These are phyloP conservation scores for Monopterus albus DNA, from an alignment of 2,113 vertebrate genomes.

Conservation along the genomic window DNA sequence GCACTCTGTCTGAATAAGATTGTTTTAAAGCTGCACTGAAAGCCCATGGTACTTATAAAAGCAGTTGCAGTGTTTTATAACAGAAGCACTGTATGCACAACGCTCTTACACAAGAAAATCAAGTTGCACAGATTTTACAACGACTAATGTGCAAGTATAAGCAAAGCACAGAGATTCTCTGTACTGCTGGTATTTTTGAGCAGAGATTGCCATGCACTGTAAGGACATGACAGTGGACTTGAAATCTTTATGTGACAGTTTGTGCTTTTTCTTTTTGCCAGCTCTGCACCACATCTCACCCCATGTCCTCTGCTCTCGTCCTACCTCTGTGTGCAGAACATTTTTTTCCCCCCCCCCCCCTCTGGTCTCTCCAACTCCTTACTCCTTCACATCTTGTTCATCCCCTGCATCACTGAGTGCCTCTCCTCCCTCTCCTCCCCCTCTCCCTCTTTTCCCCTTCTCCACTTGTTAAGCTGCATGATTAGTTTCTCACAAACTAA, in stretches of 20 bases:
- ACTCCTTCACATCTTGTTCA: conserved; percentile 62
- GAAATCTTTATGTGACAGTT: conserved; percentile 24
- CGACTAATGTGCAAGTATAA: background rate
- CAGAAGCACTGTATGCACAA: conserved; percentile 1
- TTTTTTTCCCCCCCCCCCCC: conserved; percentile 3
- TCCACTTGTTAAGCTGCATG: conserved; percentile 73
- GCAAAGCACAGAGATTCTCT: background rate
- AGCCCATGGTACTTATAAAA: conserved; percentile 30
- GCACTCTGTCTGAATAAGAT: conserved; percentile 38
- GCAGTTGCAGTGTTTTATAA: conserved; percentile 39
- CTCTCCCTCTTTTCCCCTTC: conserved; percentile 56
- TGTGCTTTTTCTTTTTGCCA: conserved; percentile 20
- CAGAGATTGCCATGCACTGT: background rate
- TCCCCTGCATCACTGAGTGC: conserved; percentile 70
- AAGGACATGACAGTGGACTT: conserved; percentile 20
- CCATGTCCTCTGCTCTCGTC: conserved; percentile 18
- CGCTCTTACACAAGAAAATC: conserved; percentile 20
- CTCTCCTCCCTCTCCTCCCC: conserved; percentile 26
- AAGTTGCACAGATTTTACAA: conserved; percentile 2
- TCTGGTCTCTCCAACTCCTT: conserved; percentile 46
- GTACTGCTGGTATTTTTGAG: background rate
- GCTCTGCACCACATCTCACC: conserved; percentile 58
- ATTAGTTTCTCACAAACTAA: conserved; percentile 75
- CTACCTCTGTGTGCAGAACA: conserved; percentile 36
- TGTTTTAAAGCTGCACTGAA: conserved; percentile 17